These are phyloP conservation scores for Encarsia formosa DNA, from an alignment of 2,888 invertebrate species.

Conservation along the genomic window DNA sequence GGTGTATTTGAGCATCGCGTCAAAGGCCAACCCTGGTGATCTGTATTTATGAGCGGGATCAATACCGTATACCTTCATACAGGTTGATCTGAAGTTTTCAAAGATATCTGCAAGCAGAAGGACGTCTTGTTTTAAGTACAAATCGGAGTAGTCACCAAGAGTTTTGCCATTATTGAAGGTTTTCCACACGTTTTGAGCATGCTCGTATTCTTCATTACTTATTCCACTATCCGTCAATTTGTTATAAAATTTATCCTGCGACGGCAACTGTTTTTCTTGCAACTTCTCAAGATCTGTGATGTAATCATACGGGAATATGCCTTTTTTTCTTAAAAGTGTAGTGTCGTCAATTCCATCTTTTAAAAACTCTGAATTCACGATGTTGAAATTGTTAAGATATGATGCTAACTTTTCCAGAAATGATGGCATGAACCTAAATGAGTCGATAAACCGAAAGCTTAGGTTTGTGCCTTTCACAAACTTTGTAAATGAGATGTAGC, in stretches of 20 bases:
- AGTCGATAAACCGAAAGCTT: not conserved
- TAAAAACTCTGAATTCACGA: not conserved
- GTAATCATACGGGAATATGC: constrained; percentile 27
- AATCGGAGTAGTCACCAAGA: constrained; percentile 32
- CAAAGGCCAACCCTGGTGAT: constrained; percentile 1
- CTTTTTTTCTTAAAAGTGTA: constrained; percentile 10
- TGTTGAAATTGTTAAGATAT: not conserved
- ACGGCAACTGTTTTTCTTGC: not conserved
- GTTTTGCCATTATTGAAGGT: no score
- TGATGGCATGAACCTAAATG: not conserved
- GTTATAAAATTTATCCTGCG: not conserved
- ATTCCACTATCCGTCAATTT: not conserved
- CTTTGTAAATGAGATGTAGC: no score
- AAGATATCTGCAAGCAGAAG: constrained; percentile 3
- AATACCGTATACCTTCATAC: not conserved
- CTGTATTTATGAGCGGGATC: constrained; percentile 13
- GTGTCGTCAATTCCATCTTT: not conserved
- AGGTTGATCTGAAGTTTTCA: constrained; percentile 10
- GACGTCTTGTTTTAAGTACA: constrained; percentile 7
- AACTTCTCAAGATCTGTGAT: not conserved
- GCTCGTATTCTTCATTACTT: not conserved
- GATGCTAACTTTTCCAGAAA: not conserved
- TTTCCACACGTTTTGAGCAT: not conserved
- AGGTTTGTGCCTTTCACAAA: not conserved
- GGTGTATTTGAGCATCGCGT: constrained; percentile 22